Evolutionary conservation across 1,140 invertebrate genomes (phyloP), one percentile per base, ranked within the genome.

Genomic region (Neotoxoptera formosana): DNA sequence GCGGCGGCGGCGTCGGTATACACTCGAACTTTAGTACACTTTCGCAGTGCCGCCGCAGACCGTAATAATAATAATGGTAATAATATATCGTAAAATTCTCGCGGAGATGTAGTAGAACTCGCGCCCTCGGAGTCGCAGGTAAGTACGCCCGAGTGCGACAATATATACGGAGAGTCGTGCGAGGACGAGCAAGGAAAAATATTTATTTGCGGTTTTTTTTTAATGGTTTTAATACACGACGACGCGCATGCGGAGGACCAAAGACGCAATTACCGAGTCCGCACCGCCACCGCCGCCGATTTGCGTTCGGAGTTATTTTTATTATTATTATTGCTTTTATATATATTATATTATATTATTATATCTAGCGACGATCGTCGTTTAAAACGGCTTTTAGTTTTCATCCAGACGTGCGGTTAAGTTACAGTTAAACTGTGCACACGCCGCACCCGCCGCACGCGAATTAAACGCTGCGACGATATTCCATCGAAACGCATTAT

Each of bases 101-200:
- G 51, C 20, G 51, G 51, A 53, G 51, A 53, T 23, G 51, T 53
- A 21, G 51, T 53, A 53, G 51, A 53, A 53, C 51, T 53, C 51
- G 87, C 84, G 84, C 45, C 41, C 84, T 17, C 25, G 0, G 25
- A 45, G 41, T 45, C 14, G 48, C 41, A 41, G 41, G 41, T 41
- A 41, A 4, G 41, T 23, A 51, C 45, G 21, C 21, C 48, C 48
- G 20, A 87, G 48, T 30, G 9, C 20, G 47, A 53, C 7, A 53
- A 53, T 53, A 76, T n/a, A 76, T 76, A 76, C 60, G n/a, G 30
- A 89, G 21, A 56, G 88, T 89, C 88, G 88, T 89, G 88, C n/a
- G 88, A 89, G 51, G 88, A 89, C 88, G 88, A 89, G 88, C 88
- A 56, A 86, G 53, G 48, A 53, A 41, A 89, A 89, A 89, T 89